A percentile compares a stretch with the other conserved stretches of the same genome.
phyloP scores from a whole-genome alignment of 1,140 invertebrate genomes.

The Platyscapa corneri region DNA sequence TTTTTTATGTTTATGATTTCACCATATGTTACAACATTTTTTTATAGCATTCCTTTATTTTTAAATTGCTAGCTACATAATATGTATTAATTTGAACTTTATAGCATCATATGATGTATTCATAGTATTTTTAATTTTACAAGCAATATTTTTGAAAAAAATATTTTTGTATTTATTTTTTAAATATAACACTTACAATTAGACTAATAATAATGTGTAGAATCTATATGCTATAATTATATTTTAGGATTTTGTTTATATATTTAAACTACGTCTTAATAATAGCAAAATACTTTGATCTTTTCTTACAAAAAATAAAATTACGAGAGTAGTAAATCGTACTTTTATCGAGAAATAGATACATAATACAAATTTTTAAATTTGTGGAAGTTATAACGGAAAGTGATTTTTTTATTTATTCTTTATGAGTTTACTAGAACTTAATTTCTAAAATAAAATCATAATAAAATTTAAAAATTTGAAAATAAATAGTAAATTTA shows the following conservation, averaged over 20 bases:
- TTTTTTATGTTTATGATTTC: conserved; percentile 49
- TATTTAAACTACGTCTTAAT: not conserved
- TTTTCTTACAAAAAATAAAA: too few species aligned
- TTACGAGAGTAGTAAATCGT: too few species aligned
- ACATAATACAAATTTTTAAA: too few species aligned
- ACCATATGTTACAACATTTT: not conserved
- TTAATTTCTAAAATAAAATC: conserved; percentile 1
- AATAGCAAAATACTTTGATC: too few species aligned
- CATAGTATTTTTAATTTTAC: conserved; percentile 8
- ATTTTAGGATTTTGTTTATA: too few species aligned
- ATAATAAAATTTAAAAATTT: not conserved
- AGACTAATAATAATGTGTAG: not conserved
- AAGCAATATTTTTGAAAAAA: not conserved
- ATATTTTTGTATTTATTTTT: not conserved
- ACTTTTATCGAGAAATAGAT: too few species aligned
- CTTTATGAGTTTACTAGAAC: not conserved
- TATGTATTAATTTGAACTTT: too few species aligned
- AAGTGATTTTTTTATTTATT: not conserved
- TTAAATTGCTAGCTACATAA: not conserved
- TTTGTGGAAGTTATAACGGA: not conserved
- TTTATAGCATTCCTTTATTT: conserved; percentile 8
- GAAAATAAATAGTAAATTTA: too few species aligned
- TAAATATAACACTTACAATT: not conserved
- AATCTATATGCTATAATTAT: not conserved
- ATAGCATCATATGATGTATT: too few species aligned